phyloP scores from a whole-genome alignment of 2,113 vertebrate species.

The Mormoops blainvillei region DNA sequence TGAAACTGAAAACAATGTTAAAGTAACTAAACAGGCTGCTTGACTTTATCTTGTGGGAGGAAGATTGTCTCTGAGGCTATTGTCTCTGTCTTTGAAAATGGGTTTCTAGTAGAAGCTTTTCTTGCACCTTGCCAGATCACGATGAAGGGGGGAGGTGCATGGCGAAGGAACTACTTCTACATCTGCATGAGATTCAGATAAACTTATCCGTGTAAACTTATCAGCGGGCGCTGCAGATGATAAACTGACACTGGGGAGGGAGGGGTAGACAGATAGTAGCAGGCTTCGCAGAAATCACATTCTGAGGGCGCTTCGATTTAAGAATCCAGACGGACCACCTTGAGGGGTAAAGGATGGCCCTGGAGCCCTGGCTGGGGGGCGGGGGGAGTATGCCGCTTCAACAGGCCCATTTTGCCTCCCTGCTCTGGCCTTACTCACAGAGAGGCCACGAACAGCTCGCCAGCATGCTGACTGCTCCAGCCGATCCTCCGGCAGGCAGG shows the following conservation, averaged over 20 bases:
- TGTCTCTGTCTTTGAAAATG: not conserved
- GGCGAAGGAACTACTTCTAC: not conserved
- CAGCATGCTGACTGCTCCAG: not conserved
- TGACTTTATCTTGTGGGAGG: slow-evolving; percentile 71
- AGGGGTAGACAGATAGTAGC: not conserved
- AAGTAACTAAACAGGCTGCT: slow-evolving; percentile 70
- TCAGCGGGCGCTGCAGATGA: not conserved
- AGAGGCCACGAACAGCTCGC: not conserved
- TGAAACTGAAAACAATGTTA: slow-evolving; percentile 10
- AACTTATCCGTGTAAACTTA: not conserved
- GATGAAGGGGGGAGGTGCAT: not conserved
- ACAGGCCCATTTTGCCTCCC: not conserved
- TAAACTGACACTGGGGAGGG: not conserved
- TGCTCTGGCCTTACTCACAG: not conserved
- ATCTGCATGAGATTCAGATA: not conserved
- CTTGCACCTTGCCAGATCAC: not conserved
- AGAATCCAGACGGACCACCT: not conserved
- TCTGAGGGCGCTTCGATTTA: not conserved
- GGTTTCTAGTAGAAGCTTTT: not conserved
- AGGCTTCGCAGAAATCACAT: not conserved
- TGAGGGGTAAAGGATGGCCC: not conserved
- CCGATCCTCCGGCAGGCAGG: not conserved
- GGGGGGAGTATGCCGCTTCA: not conserved
- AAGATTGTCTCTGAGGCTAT: slow-evolving; percentile 50
- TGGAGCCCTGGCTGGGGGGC: not conserved